Evolutionary conservation across 2,113 vertebrate genomes (phyloP), one percentile per base, ranked within the genome.

Genomic region (Poicephalus meyeri): DNA sequence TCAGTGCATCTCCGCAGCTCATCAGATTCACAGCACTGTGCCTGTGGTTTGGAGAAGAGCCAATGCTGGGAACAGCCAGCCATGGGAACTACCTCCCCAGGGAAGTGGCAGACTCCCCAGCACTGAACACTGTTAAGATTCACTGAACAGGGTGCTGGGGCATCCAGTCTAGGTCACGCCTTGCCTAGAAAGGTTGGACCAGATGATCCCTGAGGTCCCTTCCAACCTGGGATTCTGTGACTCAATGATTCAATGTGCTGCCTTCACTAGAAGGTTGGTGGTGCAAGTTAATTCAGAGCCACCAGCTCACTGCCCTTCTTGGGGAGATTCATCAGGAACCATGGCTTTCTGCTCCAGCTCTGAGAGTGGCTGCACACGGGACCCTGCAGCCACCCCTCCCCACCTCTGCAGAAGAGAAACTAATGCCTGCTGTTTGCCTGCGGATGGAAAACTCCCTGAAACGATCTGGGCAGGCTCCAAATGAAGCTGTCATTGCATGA

Each of bases 321-420:
- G 42, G 19, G 39, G 60, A 46, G 39, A 55, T 41, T 15, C 33
- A 29, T 2, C 2, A 8, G 2, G 18, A 65, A n/a, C 29, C 2
- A 1, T 2, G 1, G 35, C 44, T 7, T 39, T 9, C 44, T 65
- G 80, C 63, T 56, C 52, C 78, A 47, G 52, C 33, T 2, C 33
- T 1, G 0, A 2, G 5, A 6, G 28, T 0, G 1, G 33, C 61
- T 37, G 50, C 1, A 1, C 53, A 4, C 10, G 25, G 20, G 47
- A 46, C 19, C n/a, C 61, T 3, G 3, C 26, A 26, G 39, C 25
- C 29, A 58, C 3, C 2, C 3, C 15, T 3, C 50, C 74, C 41
- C 8, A 29, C 49, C 41, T 44, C 49, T 23, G 2, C n/a, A 39
- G 33, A 16, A 35, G 12, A 37, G 37, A n/a, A 71, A 37, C 26